These are phyloP conservation scores for Pristis pectinata DNA, from an alignment of 2,797 vertebrate genomes.

Conservation along the genomic window DNA sequence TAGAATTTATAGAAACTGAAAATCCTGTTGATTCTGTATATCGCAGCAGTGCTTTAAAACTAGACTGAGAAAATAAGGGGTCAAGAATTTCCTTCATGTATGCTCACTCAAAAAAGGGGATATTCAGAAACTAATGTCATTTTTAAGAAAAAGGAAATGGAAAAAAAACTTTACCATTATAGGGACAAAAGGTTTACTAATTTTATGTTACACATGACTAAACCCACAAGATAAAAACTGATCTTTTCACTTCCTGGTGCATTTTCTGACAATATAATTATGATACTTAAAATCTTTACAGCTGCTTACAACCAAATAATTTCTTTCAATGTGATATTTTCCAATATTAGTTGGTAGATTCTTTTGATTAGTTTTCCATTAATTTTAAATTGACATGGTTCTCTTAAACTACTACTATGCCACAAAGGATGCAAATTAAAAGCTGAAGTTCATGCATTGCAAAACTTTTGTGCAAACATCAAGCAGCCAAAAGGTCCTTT, in stretches of 20 bases:
- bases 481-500: conserved; percentile 15
- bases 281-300: background rate
- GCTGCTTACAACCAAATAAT: background rate
- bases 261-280: background rate
- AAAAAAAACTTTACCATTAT: conserved; percentile 8
- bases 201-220: conserved; percentile 28
- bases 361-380: conserved; percentile 3
- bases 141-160: conserved; percentile 9
- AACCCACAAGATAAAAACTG: conserved; percentile 26
- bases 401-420: background rate
- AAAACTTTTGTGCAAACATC: conserved; percentile 20
- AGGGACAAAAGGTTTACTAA: conserved; percentile 17
- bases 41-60: background rate
- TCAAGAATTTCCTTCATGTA: background rate
- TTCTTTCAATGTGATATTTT: background rate
- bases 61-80: background rate
- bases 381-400: conserved; percentile 15
- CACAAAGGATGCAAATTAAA: conserved; percentile 6
- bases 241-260: conserved; percentile 26
- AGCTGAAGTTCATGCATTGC: conserved; percentile 32
- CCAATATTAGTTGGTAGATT: background rate
- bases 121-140: background rate
- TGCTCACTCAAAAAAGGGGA: background rate
- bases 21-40: background rate
- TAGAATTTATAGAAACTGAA: background rate